A percentile compares a stretch with the other conserved stretches of the same genome.
Evolutionary conservation across 2,888 invertebrate genomes (phyloP).

Genomic region (Stenotaenia linearis): DNA sequence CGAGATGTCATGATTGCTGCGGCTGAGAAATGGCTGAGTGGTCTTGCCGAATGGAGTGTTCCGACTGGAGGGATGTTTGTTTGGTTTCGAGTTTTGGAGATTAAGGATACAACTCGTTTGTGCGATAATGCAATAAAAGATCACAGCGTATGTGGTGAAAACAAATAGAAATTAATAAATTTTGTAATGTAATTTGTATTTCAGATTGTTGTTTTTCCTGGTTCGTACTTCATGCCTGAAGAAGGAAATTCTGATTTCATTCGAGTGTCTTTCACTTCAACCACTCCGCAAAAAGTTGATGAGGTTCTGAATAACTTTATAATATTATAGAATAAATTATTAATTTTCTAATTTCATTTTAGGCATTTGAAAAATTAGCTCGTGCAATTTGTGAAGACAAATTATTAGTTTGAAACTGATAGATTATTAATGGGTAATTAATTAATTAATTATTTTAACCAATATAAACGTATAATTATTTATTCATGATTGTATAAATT

Average conservation of each 20-base stretch:
- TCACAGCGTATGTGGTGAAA: background rate
- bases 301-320: background rate
- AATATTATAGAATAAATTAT: background rate
- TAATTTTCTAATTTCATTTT: background rate
- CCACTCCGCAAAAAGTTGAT: background rate
- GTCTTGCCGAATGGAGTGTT: constrained; percentile 60
- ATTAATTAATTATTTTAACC: too few species aligned
- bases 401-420: too few species aligned
- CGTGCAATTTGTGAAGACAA: background rate
- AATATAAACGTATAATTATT: background rate
- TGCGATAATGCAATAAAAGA: background rate
- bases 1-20: constrained; percentile 58
- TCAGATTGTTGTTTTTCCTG: too few species aligned
- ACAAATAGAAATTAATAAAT: background rate
- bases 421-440: too few species aligned
- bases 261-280: background rate
- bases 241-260: background rate
- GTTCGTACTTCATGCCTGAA: too few species aligned
- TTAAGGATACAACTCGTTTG: background rate
- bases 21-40: constrained; percentile 56
- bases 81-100: constrained; percentile 57
- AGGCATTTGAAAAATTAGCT: background rate
- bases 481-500: background rate
- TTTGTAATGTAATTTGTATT: background rate
- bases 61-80: constrained; percentile 72